Percentiles rank a stretch among this genome's conserved stretches.
These are phyloP conservation scores for Stomatorhinus ivindoensis DNA, from an alignment of 2,113 vertebrate genomes.

Conservation along the genomic window DNA sequence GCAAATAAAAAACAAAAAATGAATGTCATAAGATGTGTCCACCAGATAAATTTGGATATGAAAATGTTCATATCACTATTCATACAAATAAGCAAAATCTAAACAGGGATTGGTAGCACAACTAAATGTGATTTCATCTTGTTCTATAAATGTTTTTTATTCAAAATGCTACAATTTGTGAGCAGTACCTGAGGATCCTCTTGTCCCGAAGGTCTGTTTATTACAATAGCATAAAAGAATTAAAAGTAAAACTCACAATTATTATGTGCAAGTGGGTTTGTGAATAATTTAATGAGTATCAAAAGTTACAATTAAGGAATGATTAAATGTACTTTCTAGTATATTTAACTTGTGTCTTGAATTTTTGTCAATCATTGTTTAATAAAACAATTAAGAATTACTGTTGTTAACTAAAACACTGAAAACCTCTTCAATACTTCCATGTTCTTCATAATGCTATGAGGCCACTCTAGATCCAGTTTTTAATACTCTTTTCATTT, in stretches of 20 bases:
- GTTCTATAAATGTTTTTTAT: background rate
- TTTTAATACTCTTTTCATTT: background rate
- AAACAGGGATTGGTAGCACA: background rate
- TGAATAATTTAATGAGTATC: background rate
- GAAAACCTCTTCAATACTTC: background rate
- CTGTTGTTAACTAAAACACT: background rate
- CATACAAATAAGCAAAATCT: background rate
- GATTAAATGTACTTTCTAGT: background rate
- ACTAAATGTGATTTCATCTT: background rate
- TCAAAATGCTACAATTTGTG: background rate
- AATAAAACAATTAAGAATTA: background rate
- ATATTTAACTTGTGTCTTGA: background rate
- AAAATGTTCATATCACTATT: background rate
- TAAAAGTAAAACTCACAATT: background rate
- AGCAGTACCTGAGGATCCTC: background rate
- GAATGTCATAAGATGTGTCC: background rate
- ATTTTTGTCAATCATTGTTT: background rate
- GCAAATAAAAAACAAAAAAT: background rate
- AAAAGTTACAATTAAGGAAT: background rate
- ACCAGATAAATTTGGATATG: background rate
- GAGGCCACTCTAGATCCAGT: background rate
- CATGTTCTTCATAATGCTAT: background rate
- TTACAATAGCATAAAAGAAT: background rate
- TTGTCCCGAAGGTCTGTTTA: background rate
- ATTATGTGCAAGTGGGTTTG: background rate